These are phyloP conservation scores for Amblyornis subalaris DNA, from an alignment of 2,113 vertebrate genomes.

Conservation along the genomic window DNA sequence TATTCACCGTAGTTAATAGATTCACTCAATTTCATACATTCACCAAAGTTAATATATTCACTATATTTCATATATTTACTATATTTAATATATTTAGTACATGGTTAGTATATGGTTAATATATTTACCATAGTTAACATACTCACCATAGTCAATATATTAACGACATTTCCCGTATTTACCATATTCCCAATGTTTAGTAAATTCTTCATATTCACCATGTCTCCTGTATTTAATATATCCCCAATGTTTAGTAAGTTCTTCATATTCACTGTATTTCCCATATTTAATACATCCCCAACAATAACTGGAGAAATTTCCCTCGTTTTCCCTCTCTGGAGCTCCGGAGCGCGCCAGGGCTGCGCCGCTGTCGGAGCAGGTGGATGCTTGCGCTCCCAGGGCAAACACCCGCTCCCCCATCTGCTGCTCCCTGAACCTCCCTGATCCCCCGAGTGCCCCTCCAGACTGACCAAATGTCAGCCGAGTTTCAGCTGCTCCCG, in stretches of 20 bases:
- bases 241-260: too few relatives aligned
- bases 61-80: too few relatives aligned
- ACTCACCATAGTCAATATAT: fast-evolving
- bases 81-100: too few relatives aligned
- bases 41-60: too few relatives aligned
- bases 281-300: too few relatives aligned
- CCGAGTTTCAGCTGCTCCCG: fast-evolving
- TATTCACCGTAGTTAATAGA: too few relatives aligned
- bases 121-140: fast-evolving
- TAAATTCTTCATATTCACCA: too few relatives aligned
- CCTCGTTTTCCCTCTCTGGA: neutral
- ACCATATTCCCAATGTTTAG: fast-evolving
- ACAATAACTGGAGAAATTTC: fast-evolving
- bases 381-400: fast-evolving
- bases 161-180: fast-evolving
- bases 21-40: too few relatives aligned
- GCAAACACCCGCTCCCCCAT: neutral
- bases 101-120: too few relatives aligned
- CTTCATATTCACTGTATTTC: fast-evolving
- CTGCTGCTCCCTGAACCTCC: neutral
- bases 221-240: fast-evolving
- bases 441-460: neutral
- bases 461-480: neutral
- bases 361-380: fast-evolving
- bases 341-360: fast-evolving